A percentile compares a stretch with the other conserved stretches of the same genome.
These are phyloP conservation scores for Cynaeus angustus DNA, from an alignment of 2,888 invertebrate genomes.

Conservation along the genomic window DNA sequence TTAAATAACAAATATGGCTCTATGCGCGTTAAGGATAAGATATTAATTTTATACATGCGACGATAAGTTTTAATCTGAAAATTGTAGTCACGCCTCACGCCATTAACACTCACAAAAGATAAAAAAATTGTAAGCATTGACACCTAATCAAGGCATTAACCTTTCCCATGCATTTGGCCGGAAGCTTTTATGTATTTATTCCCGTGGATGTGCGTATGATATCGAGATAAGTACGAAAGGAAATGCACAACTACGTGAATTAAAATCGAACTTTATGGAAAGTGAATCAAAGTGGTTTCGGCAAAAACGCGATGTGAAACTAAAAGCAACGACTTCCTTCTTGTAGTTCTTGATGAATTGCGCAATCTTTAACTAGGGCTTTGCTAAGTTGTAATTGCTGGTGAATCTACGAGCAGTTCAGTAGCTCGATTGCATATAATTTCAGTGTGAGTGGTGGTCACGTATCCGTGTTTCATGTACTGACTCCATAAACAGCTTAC, in stretches of 20 bases:
- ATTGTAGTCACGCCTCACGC: constrained; percentile 36
- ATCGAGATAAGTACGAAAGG: constrained; percentile 37
- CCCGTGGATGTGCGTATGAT: constrained; percentile 45
- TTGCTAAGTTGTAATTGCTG: constrained; percentile 35
- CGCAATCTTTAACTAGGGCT: constrained; percentile 23
- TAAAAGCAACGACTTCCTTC: constrained; percentile 20
- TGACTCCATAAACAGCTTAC: constrained; percentile 49
- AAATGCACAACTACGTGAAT: constrained; percentile 29
- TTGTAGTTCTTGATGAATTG: constrained; percentile 36
- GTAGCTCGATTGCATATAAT: constrained; percentile 59
- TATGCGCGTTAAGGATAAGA: constrained; percentile 22
- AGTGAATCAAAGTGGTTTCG: constrained; percentile 15
- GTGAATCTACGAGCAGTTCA: constrained; percentile 49
- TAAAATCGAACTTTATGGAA: constrained; percentile 9
- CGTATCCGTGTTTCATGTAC: constrained; percentile 58
- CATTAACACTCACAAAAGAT: constrained; percentile 23
- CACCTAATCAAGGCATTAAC: constrained; percentile 48
- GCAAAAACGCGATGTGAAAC: constrained; percentile 18
- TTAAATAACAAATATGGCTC: constrained; percentile 35
- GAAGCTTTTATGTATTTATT: constrained; percentile 45
- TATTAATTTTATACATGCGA: constrained; percentile 43
- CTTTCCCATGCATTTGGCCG: constrained; percentile 48
- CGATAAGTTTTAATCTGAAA: constrained; percentile 36
- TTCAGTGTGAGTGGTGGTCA: constrained; percentile 57
- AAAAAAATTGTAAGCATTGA: constrained; percentile 40